Conservation (phyloP, 2,888 invertebrate species). For the Orgyia antiqua region DNA sequence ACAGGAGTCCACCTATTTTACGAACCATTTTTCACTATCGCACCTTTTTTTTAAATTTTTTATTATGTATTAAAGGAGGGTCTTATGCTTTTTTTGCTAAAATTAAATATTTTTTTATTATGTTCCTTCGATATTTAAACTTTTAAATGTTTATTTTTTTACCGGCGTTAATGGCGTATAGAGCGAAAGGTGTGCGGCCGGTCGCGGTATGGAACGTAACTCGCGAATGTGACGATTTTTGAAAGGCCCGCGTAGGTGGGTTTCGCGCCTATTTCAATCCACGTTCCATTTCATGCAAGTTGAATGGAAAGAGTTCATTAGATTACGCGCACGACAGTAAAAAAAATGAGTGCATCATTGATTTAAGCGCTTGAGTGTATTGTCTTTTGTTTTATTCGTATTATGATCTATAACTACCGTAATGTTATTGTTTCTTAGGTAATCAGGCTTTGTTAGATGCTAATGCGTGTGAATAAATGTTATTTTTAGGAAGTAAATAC, state of each 20-base stretch:
- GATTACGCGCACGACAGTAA: conserved; percentile 1
- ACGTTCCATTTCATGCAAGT: conserved; percentile 53
- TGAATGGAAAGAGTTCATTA: conserved; percentile 1
- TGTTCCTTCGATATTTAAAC: conserved; percentile 13
- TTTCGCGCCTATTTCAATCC: conserved; percentile 60
- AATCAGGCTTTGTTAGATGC: too few relatives aligned
- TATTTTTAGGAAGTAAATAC: too few relatives aligned
- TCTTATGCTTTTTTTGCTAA: too few relatives aligned
- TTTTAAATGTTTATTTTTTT: conserved; percentile 17
- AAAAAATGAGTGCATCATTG: too few relatives aligned
- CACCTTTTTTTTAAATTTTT: too few relatives aligned
- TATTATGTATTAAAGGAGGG: too few relatives aligned
- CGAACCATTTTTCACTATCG: conserved; percentile 56
- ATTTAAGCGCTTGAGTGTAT: too few relatives aligned
- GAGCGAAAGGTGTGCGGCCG: conserved; percentile 64
- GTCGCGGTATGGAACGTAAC: conserved; percentile 52
- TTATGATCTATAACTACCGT: too few relatives aligned
- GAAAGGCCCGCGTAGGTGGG: conserved; percentile 78
- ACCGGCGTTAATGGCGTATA: conserved; percentile 30
- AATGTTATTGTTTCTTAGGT: too few relatives aligned
- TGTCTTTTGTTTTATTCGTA: too few relatives aligned
- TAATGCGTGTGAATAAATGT: too few relatives aligned
- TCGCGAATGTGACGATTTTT: conserved; percentile 64
- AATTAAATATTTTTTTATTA: too few relatives aligned
- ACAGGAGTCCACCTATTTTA: conserved; percentile 62